Evolutionary conservation across 2,113 vertebrate genomes (phyloP), one percentile per base, ranked within the genome.

Genomic region (Heterocephalus glaber): DNA sequence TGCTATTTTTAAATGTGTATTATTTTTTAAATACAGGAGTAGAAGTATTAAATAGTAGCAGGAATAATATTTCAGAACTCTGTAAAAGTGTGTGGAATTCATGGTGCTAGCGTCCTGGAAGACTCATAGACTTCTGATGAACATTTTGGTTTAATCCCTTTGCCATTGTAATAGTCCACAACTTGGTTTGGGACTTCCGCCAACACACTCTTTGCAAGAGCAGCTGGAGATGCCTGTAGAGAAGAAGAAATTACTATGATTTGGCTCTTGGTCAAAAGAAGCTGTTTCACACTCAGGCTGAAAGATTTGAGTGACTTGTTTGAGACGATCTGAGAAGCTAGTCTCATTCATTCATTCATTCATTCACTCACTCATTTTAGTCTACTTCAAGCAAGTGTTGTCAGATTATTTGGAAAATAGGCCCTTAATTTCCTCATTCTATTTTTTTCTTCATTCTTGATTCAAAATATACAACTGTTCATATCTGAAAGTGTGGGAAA

Each of bases 131-230:
- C 76, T 96, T 99, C 98, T 90, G 99, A 99, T 65, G 99, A 97
- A 97, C 99, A 99, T 98, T 99, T 99, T 98, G 99, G 99, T 98
- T 99, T 99, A 98, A 99, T 99, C 96, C 99, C 99, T 98, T 99
- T 99, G 95, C 99, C 99, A 97, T 99, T 99, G 99, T 99, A 99
- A 99, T 99, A 99, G 98, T 99, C 99, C 96, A 99, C 99, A 93
- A 99, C 99, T 99, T 99, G 99, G 97, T 99, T 99, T 95, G 99
- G 99, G 97, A 99, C 99, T 98, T 99, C 99, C 9, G 99, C 99
- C 97, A 99, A 97, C 94, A 99, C 99, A 0, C 98, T 99, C 98
- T 99, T 99, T 74, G 99, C 99, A 96, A 99, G 99, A 86, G 99
- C 99, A 65, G 99, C 99, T 79, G 99, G 99, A 96, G 99, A 99